Base-by-base conservation (phyloP, 2,113 vertebrate species). In the Drymodes brunneopygia region DNA sequence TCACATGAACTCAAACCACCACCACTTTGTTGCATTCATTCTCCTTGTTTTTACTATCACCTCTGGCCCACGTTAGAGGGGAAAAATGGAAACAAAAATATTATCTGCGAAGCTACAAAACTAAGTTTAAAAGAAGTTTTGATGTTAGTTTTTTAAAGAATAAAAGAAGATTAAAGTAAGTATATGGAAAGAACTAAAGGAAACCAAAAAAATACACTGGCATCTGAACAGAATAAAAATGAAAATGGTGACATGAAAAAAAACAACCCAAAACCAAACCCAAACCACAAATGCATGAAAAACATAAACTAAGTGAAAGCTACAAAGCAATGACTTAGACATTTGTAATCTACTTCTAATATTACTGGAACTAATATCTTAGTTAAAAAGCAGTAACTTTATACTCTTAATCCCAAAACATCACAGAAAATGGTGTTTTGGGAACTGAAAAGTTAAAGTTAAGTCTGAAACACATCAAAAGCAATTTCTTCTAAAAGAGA, bases 151-250 rank as follows among this genome's bases (percentile, higher is more conserved):
- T 93, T 71, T 73, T 31, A 6, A 80, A 60, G 24, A 81, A 38
- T 22, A 38, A 73, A 75, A 65, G 3, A 33, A 70, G 6, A 35
- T 9, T 47, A 65, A 91, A 80, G 21, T 14, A 92, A 51, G 2
- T 22, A 18, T 40, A 77, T 16, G 56, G 23, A 47, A 33, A 88
- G 57, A 95, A 95, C 33, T 58, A 57, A 81, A 86, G 27, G 73
- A 85, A 86, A 75, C 38, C 3, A 47, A 51, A 64, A 66, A 90
- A 79, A 47, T 81, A 77, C 78, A 81, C 79, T 92, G 95, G 85
- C 74, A 97, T 96, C 72, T 92, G 94, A 97, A 97, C 83, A 96
- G 89, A 96, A 86, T 31, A 78, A 93, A 53, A 77, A 70, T 35
- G 21, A 67, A 92, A 95, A 97, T 6, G 20, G 10, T 85, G 58